These are phyloP conservation scores for Diploscapter pachys DNA, from an alignment of 1,140 invertebrate species.

Conservation along the genomic window DNA sequence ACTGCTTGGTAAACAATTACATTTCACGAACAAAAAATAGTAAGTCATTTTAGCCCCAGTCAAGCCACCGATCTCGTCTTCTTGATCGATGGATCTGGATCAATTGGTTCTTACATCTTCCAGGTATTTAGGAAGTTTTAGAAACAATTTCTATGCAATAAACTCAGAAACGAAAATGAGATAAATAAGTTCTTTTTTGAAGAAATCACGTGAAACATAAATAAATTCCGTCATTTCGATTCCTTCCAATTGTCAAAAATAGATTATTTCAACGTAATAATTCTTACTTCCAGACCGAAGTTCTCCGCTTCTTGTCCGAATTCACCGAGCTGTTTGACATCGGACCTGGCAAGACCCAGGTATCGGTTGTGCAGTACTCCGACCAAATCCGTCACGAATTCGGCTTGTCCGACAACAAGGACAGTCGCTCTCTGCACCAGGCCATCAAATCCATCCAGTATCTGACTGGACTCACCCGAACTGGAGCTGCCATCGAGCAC, in stretches of 20 bases:
- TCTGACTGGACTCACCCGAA: constrained; percentile 54
- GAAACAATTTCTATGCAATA: too few species aligned
- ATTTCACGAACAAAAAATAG: constrained; percentile 1
- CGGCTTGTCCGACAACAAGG: constrained; percentile 41
- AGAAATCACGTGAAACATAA: too few species aligned
- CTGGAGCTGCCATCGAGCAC: constrained; percentile 57
- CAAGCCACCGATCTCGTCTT: constrained; percentile 50
- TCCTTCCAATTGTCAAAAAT: too few species aligned
- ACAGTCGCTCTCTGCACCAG: constrained; percentile 47
- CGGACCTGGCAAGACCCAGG: constrained; percentile 56
- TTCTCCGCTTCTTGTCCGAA: constrained; percentile 54
- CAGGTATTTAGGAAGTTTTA: constrained; percentile 40
- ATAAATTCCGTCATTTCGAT: too few species aligned
- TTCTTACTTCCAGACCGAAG: constrained; percentile 7
- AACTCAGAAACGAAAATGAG: too few species aligned
- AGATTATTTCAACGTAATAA: constrained; percentile 9
- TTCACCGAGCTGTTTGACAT: constrained; percentile 58
- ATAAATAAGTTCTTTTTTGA: too few species aligned
- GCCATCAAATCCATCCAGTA: constrained; percentile 53
- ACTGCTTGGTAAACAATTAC: constrained; percentile 39
- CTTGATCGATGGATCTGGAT: constrained; percentile 57
- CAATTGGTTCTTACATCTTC: constrained; percentile 57
- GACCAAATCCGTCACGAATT: constrained; percentile 54
- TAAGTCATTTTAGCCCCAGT: constrained; percentile 28
- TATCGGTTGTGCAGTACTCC: constrained; percentile 56